Evolutionary conservation across 2,113 vertebrate species (phyloP).

Genomic region (Odontophorus gujanensis): DNA sequence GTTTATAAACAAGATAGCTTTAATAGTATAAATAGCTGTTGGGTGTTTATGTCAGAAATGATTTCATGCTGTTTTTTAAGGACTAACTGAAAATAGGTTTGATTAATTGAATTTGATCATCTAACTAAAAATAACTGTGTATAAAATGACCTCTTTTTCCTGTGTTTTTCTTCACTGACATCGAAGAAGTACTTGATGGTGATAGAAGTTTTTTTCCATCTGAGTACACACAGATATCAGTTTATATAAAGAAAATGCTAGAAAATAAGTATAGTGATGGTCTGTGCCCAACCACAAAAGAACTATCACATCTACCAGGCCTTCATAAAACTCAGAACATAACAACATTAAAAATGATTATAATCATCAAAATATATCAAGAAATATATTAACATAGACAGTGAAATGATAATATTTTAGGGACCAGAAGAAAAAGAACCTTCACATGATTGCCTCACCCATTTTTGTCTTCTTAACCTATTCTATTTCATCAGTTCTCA

Average conservation of each 20-base stretch:
- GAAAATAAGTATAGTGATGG: neutral
- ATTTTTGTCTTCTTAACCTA: neutral
- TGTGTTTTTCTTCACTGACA: neutral
- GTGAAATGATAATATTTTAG: neutral
- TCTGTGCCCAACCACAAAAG: neutral
- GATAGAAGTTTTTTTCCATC: neutral
- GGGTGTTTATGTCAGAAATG: neutral
- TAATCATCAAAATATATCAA: neutral
- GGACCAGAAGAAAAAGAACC: neutral
- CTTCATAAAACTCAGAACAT: neutral
- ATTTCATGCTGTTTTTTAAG: neutral
- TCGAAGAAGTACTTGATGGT: neutral
- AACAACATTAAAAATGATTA: neutral
- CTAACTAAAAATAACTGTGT: neutral
- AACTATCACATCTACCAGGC: neutral
- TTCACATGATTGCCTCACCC: neutral
- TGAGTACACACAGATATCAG: neutral
- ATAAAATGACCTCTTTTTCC: neutral
- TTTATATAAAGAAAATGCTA: neutral
- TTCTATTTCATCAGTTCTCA: neutral
- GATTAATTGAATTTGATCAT: neutral
- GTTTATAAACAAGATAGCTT: neutral
- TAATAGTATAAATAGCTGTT: neutral
- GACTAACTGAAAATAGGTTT: neutral
- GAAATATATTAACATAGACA: neutral